Evolutionary conservation across 2,113 vertebrate species (phyloP).

Genomic region (Pachyramphus minor): DNA sequence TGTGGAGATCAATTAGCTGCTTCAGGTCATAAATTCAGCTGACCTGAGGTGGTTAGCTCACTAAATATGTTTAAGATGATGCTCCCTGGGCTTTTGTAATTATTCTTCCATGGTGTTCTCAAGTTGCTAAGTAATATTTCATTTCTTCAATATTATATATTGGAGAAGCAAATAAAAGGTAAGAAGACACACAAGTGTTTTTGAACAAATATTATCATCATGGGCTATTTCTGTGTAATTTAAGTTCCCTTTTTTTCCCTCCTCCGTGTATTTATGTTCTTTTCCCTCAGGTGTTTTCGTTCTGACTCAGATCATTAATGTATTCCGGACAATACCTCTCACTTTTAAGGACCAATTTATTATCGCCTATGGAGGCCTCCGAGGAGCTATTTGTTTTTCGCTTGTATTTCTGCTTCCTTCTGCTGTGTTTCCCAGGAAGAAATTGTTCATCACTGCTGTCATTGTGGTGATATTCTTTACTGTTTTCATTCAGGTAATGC

Average conservation of each 20-base stretch:
- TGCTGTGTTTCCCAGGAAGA: conserved; percentile 80
- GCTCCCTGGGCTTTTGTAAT: background rate
- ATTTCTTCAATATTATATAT: background rate
- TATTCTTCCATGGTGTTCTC: background rate
- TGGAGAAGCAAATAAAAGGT: background rate
- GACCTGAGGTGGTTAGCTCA: background rate
- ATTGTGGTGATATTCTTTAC: conserved; percentile 96
- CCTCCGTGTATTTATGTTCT: background rate
- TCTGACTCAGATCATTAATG: conserved; percentile 94
- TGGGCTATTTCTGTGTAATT: background rate
- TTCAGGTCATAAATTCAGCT: background rate
- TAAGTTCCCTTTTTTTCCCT: background rate
- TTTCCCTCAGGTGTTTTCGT: conserved; percentile 85
- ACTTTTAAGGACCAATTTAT: conserved; percentile 96
- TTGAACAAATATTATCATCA: background rate
- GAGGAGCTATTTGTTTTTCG: conserved; percentile 94
- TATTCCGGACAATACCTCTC: conserved; percentile 92
- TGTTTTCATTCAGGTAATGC: conserved; percentile 90
- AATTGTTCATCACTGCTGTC: conserved; percentile 90
- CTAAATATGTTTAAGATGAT: background rate
- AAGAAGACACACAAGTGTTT: background rate
- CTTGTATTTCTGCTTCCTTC: conserved; percentile 91
- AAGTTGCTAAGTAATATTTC: background rate
- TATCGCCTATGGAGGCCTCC: conserved; percentile 91
- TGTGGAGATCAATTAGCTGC: background rate